These are phyloP conservation scores for Abscondita cerata DNA, from an alignment of 2,888 invertebrate species.

Conservation along the genomic window DNA sequence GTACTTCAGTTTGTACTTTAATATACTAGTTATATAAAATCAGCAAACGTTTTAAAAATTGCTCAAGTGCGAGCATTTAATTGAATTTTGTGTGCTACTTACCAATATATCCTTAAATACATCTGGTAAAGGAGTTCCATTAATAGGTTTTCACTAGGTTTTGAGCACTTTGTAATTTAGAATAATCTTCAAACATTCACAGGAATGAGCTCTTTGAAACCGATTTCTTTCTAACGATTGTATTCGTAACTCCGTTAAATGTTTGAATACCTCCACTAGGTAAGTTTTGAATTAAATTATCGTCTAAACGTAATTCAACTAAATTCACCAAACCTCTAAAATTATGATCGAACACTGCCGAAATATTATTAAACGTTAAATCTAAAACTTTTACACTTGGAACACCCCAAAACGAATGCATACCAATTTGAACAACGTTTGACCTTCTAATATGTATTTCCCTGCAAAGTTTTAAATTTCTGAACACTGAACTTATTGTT, in stretches of 20 bases:
- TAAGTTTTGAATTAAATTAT: slow-evolving; percentile 78
- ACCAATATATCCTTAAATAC: no score
- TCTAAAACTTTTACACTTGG: slow-evolving; percentile 66
- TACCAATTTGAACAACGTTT: slow-evolving; percentile 79
- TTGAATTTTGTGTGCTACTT: no score
- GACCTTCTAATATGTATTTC: slow-evolving; percentile 80
- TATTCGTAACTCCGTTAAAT: slow-evolving; percentile 70
- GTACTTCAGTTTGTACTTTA: no score
- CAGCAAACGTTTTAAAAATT: no score
- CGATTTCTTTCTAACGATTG: slow-evolving; percentile 73
- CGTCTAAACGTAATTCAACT: slow-evolving; percentile 73
- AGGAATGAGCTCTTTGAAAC: slow-evolving; percentile 71
- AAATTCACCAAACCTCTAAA: slow-evolving; percentile 78
- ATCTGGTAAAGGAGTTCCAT: no score
- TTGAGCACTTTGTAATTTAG: no score
- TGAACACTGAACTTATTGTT: slow-evolving; percentile 74
- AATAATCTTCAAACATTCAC: slow-evolving; percentile 75
- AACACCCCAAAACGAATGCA: slow-evolving; percentile 80
- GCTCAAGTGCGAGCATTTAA: no score
- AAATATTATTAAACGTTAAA: slow-evolving; percentile 78
- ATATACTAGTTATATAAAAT: no score
- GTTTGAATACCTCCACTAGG: slow-evolving; percentile 79
- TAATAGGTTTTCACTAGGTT: no score
- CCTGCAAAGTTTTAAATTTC: slow-evolving; percentile 64
- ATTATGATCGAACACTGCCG: slow-evolving; percentile 73